Conservation (phyloP, 2,797 vertebrate species). For the Lithobates pipiens region DNA sequence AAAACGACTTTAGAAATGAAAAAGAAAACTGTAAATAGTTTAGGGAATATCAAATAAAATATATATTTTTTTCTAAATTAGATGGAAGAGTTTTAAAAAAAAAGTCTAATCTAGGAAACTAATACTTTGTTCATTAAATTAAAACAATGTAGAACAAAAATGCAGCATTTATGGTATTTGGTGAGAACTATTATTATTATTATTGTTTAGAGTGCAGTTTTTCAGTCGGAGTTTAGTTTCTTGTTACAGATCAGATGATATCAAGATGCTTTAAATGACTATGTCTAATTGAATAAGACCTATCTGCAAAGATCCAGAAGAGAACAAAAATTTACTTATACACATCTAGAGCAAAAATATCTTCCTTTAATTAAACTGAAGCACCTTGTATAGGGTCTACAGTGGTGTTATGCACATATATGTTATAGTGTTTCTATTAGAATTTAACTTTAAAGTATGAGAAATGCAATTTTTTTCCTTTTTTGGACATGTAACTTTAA, state of each 20-base stretch:
- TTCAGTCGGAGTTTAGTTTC: not conserved
- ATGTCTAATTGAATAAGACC: not conserved
- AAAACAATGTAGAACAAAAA: not conserved
- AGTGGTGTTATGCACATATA: not conserved
- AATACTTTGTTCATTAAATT: not conserved
- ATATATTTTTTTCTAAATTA: not conserved
- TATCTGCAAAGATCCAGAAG: too few species aligned
- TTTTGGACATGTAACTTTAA: too few species aligned
- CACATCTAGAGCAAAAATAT: too few species aligned
- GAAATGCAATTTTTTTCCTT: too few species aligned
- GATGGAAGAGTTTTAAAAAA: not conserved
- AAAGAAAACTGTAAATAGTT: not conserved
- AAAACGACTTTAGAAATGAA: not conserved
- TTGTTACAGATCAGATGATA: not conserved
- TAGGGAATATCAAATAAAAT: not conserved
- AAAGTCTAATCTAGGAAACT: not conserved
- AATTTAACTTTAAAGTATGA: too few species aligned
- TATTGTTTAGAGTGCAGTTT: not conserved
- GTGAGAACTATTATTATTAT: too few species aligned
- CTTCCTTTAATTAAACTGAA: too few species aligned
- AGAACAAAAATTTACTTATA: too few species aligned
- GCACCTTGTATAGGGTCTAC: too few species aligned
- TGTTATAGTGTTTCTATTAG: not conserved
- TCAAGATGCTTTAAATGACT: not conserved
- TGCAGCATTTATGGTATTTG: not conserved